These are phyloP conservation scores for Actinemys pallida DNA, from an alignment of 2,113 vertebrate genomes.

Conservation along the genomic window DNA sequence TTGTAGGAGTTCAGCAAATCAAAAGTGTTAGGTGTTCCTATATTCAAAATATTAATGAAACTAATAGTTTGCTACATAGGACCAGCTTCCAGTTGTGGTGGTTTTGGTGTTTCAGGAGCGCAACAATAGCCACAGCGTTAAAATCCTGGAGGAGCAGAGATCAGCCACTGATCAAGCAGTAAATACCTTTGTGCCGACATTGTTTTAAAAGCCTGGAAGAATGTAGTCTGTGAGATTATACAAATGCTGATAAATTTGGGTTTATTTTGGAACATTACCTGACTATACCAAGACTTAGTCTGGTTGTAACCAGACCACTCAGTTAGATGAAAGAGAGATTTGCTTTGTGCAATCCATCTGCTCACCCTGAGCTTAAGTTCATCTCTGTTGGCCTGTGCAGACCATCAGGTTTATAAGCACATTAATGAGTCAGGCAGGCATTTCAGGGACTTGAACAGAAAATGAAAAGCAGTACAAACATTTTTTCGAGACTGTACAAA, in stretches of 20 bases:
- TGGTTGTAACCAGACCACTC: not conserved
- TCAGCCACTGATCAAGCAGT: not conserved
- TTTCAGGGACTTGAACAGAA: constrained; percentile 62
- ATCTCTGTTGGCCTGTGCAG: not conserved
- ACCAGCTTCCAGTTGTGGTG: not conserved
- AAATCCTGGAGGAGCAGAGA: not conserved
- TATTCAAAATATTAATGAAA: not conserved
- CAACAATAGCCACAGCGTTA: not conserved
- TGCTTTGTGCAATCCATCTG: constrained; percentile 19
- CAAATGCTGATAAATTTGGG: not conserved
- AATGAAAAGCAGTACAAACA: constrained; percentile 17
- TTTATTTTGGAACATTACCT: not conserved
- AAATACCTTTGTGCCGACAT: not conserved
- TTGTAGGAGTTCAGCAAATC: not conserved
- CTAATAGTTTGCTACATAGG: not conserved
- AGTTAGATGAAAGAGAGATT: not conserved
- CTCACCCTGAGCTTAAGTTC: not conserved
- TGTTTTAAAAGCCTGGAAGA: not conserved
- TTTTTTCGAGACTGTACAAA: not conserved
- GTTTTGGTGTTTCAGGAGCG: not conserved
- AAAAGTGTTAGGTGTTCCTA: not conserved
- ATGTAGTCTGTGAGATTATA: not conserved
- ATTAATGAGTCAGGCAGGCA: constrained; percentile 32
- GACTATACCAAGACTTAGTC: not conserved
- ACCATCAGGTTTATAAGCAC: constrained; percentile 11